Evolutionary conservation across 2,797 vertebrate genomes (phyloP), one percentile per base, ranked within the genome.

Genomic region (Cottoperca gobio): DNA sequence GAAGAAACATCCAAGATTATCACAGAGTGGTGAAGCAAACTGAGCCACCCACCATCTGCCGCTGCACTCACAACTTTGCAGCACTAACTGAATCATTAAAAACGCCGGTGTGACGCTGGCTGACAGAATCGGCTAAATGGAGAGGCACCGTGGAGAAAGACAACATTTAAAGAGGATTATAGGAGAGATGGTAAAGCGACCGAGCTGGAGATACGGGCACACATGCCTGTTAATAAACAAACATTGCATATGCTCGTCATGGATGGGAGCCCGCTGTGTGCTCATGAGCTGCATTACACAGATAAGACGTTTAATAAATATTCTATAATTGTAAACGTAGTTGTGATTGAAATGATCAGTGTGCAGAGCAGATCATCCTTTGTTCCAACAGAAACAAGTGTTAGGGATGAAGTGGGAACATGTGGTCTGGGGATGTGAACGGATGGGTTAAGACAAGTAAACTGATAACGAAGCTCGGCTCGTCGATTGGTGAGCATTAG

Each of bases 81-180:
- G 68, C 81, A 71, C 48, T 61, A 62, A 80, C 81, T 63, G 83
- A 88, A 83, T 79, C 78, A 88, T 89, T 91, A 80, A 88, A 89
- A 82, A 76, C 73, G 57, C 35, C 8, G 60, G 31, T 23, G 70
- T 59, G 59, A 62, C 70, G 74, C 79, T 60, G 76, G 54, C 80
- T 84, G 78, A 70, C 70, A 73, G 79, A 70, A 68, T 57, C 8
- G 19, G 61, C 79, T 82, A 73, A 85, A 88, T 70, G 74, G 66
- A 87, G 68, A 83, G 33, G 74, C 84, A 61, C 75, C 24, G 50
- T 65, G 83, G 76, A 88, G 79, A 87, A 84, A 81, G 73, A 85
- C 81, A 70, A 79, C 83, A 78, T 83, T 86, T 82, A 82, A 86
- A 91, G 79, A 75, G 84, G 85, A 93, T 93, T 93, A 89, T 57